Base-by-base conservation (phyloP, 1,140 invertebrate species). In the Lasioglossum albipes region DNA sequence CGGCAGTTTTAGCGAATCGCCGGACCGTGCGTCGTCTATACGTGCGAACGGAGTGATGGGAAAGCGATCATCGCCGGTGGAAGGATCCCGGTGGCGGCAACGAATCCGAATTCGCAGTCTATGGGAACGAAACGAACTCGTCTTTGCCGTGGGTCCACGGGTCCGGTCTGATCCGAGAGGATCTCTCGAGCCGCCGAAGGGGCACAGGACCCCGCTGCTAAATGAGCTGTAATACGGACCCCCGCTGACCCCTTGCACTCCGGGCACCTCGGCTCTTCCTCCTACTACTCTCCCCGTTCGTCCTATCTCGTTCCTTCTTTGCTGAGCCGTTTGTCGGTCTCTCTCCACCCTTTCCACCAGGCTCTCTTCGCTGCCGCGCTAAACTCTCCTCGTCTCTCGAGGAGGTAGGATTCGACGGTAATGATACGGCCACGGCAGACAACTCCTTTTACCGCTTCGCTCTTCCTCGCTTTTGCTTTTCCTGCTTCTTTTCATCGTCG, bases 161-260 rank as follows among this genome's bases (percentile, higher is more conserved):
- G 52, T 54, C 52, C 13, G 90, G 89, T 59, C 90, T 89, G 76
- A 84, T 84, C 88, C 84, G 85, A 84, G 78, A 74, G 78, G 76
- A 87, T 89, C 90, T 88, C 85, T 87, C 83, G 86, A 84, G 87
- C 85, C 84, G 87, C 86, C 80, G 89, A 88, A 83, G 88, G 89
- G 89, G 87, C 88, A 91, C 83, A 92, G 90, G 90, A 92, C 82
- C 92, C 92, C 90, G 92, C 92, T 93, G 92, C 92, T 93, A 93
- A 93, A 93, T 92, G 92, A 93, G 92, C 92, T 92, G 91, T 93
- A 93, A 93, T 93, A 91, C 83, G 91, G 91, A 92, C 90, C 91
- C 92, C 92, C 88, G 92, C 92, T 93, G 92, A 89, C 84, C 88
- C 72, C 82, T 75, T 85, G 79, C 42, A 49, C 66, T 76, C 57